phyloP scores from a whole-genome alignment of 2,113 vertebrate species.

The Gobius niger region DNA sequence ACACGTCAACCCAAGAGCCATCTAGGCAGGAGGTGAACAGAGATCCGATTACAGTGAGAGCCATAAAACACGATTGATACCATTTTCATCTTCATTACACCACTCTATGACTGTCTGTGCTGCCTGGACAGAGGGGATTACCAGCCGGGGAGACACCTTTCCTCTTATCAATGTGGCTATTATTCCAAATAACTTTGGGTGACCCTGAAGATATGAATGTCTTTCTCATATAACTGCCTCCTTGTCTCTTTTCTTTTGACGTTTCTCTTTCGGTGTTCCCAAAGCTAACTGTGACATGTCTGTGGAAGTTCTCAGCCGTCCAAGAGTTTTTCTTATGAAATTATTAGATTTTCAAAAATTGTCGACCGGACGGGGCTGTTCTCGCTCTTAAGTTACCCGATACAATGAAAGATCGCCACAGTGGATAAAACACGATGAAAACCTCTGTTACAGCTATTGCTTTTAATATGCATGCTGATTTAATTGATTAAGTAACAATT shows the following conservation, averaged over 20 bases:
- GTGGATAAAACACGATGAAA: no score
- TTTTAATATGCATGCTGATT: no score
- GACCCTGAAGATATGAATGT: conserved; percentile 16
- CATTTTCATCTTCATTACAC: conserved; percentile 9
- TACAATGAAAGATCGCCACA: no score
- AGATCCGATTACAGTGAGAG: not conserved
- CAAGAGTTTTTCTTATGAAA: no score
- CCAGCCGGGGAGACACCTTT: conserved; percentile 18
- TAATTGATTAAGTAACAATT: no score
- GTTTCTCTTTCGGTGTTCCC: not conserved
- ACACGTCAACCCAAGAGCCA: not conserved
- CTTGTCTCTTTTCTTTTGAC: not conserved
- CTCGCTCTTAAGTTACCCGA: no score
- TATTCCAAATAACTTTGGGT: conserved; percentile 20
- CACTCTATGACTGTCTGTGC: not conserved
- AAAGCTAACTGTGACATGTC: no score
- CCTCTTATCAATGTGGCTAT: conserved; percentile 21
- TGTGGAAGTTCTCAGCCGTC: no score
- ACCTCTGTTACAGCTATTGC: no score
- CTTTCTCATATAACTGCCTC: conserved; percentile 1
- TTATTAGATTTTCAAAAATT: no score
- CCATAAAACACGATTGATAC: conserved; percentile 17
- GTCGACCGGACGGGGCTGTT: no score
- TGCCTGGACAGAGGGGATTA: not conserved
- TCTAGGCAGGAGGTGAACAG: not conserved